Evolutionary conservation across 2,888 invertebrate genomes (phyloP), one percentile per base, ranked within the genome.

Genomic region (Ormyrus rosae): DNA sequence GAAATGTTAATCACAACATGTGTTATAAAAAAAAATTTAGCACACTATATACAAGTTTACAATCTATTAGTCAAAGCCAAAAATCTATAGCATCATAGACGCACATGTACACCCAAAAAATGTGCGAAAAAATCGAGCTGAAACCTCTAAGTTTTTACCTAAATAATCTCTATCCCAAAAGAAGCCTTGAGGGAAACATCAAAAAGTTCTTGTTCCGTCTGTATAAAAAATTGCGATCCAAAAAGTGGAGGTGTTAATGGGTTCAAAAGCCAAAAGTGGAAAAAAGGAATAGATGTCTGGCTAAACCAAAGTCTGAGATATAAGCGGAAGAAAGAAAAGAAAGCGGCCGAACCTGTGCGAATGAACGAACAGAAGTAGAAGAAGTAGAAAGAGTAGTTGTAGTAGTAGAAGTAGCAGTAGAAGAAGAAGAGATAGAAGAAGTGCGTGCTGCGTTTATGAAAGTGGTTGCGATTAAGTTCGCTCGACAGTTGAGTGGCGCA

Each of bases 341-440:
- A 84, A 83, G 81, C 63, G 80, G 83, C 85, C 89, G 87, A 90
- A 90, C 90, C 90, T 90, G 88, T 84, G 83, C 84, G 82, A 87
- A 85, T 84, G 82, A 84, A 81, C 75, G 82, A 85, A 81, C 82
- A 82, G 83, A 79, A 82, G 85, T 75, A 82, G 85, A 83, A 82
- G 83, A 19, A 73, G 76, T 61, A 80, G 76, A n/a, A 58, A 48
- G 10, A 68, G 73, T 60, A 83, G 83, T 75, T 81, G 81, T 58
- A 76, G 80, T 65, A 64, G 51, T 6, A 68, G 78, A 10, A 71
- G 72, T 19, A 75, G 70, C 6, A 75, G 82, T 80, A 79, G 82
- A 71, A 81, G 86, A 80, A 82, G 85, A 84, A 81, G 70, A 56
- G 53, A 74, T 64, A 72, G 77, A 64, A 76, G 70, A 68, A 56